Conservation (phyloP, 2,888 invertebrate species). For the Brachyptera putata region DNA sequence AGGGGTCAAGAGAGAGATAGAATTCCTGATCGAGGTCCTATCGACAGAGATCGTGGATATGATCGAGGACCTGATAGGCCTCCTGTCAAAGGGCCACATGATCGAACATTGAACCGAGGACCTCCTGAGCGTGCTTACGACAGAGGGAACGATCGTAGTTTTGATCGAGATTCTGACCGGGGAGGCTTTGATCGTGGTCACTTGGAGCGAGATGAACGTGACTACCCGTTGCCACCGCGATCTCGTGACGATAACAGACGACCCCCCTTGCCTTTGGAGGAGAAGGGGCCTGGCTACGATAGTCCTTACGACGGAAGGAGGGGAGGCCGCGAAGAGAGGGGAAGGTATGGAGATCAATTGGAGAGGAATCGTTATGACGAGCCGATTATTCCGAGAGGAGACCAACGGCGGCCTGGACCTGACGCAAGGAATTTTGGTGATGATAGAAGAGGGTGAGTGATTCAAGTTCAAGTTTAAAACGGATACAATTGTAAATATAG, state of each 20-base stretch:
- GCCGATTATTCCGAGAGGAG: slow-evolving; percentile 21
- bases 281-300: slow-evolving; percentile 41
- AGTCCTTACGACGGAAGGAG: slow-evolving; percentile 47
- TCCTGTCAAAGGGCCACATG: slow-evolving; percentile 24
- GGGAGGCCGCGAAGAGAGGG: slow-evolving; percentile 35
- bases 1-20: not conserved
- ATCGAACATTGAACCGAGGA: slow-evolving; percentile 29
- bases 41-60: slow-evolving; percentile 15
- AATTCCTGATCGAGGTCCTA: slow-evolving; percentile 8
- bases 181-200: slow-evolving; percentile 51
- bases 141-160: slow-evolving; percentile 39
- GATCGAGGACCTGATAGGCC: not conserved
- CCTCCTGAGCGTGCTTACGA: slow-evolving; percentile 33
- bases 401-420: slow-evolving; percentile 22
- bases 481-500: too few relatives aligned
- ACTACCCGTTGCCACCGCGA: slow-evolving; percentile 40
- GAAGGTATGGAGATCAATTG: slow-evolving; percentile 26
- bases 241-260: slow-evolving; percentile 43
- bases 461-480: too few relatives aligned
- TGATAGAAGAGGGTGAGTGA: slow-evolving; percentile 28
- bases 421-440: slow-evolving; percentile 28
- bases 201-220: slow-evolving; percentile 46
- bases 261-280: slow-evolving; percentile 31
- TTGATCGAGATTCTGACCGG: slow-evolving; percentile 32
- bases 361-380: slow-evolving; percentile 32